Base-by-base conservation (phyloP, 2,113 vertebrate genomes). In the Benitochromis conjunctus region DNA sequence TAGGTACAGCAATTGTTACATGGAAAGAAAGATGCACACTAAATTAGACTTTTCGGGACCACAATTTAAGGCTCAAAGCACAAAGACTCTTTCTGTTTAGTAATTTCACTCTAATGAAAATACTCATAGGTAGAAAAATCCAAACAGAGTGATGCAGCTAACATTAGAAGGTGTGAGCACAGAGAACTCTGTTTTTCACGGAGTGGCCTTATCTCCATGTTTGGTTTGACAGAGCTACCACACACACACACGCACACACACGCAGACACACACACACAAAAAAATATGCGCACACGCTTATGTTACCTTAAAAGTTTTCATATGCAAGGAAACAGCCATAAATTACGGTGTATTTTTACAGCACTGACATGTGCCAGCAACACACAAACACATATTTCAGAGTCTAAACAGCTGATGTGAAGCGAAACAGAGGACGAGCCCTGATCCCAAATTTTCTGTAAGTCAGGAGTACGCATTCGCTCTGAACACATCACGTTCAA, bases 161-260 rank as follows among this genome's bases (percentile, higher is more conserved):
- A 86, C 87, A 94, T 95, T 92, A 95, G 95, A 95, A 95, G 84
- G 14, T 82, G 82, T 93, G 83, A 91, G 81, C 92, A 85, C 88
- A 80, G 84, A 90, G 86, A 88, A 80, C 86, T 89, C 94, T 89
- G 83, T 88, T 94, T 79, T 90, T 66, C 55, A 93, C 93, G 89
- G 64, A 84, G 66, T 94, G 87, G 78, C 81, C 88, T 91, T 95
- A 90, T 88, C 87, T 88, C 26, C 62, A 76, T 54, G 80, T 89
- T 92, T 92, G 82, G 58, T 57, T 79, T 26, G 31, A 80, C 66
- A 90, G 18, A 51, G 58, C 74, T 76, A 80, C 10, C 81, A 66
- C 83, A 62, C 41, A 79, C 48, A 71, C 54, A 51, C 60, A 55
- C 43, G 62, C 74, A 86, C 55, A 80, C 82, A 85, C 41, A 48